Base-by-base conservation (phyloP, 2,113 vertebrate genomes). In the Phyllopteryx taeniolatus region DNA sequence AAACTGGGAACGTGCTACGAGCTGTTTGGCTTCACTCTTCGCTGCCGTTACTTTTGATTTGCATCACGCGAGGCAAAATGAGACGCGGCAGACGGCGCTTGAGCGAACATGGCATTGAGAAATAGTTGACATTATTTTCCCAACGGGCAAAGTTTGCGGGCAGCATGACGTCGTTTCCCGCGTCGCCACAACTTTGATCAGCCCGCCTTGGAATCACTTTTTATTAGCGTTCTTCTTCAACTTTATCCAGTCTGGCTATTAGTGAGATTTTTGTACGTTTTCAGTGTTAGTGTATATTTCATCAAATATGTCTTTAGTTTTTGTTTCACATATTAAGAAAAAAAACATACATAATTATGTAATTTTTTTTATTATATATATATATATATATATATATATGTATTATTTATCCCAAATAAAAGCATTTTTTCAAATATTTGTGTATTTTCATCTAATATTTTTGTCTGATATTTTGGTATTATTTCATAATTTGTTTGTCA, bases 121-220 rank as follows among this genome's bases (percentile, higher is more conserved):
- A 67, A 14, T 44, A 63, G 15, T 57, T 69, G 33, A 4, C 51
- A 33, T 67, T 56, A 62, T 71, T 67, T 61, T 20, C 19, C 51
- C 31, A 5, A 43, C 22, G 56, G 49, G 60, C 59, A 61, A 72
- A 43, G 76, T 76, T 77, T 70, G 65, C 39, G 62, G 79, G 56
- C 78, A 53, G 84, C 15, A n/a, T 74, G 78, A 76, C 84, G 85
- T 84, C 74, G 46, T 82, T 76, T 84, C 77, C 79, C 74, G 73
- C 2, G 75, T 56, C 70, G 76, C 75, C 31, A 81, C 75, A 80
- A 74, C 82, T 89, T 88, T 89, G 85, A 91, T 89, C 87, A 85
- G 51, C 12, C 17, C 71, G 27, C 13, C 3, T 33, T 60, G 57
- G 51, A 17, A 4, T 8, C 51, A 19, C 8, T 53, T 2, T n/a